These are phyloP conservation scores for Arothron firmamentum DNA, from an alignment of 2,113 vertebrate genomes.

Conservation along the genomic window DNA sequence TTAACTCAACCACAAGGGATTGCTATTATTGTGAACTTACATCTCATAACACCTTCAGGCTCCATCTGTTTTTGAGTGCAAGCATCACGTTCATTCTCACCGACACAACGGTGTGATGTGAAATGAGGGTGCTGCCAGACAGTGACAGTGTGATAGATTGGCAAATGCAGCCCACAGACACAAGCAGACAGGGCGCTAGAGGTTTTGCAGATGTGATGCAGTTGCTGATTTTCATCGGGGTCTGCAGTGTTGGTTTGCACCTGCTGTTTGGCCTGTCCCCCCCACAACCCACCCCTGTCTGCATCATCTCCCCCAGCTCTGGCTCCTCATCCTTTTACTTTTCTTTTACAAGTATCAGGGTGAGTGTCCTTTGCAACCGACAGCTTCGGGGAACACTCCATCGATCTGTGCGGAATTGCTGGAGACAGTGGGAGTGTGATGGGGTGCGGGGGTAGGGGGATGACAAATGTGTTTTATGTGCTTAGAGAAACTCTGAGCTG, in stretches of 20 bases:
- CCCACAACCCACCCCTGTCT: background rate
- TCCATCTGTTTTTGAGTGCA: too few relatives aligned
- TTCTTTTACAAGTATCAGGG: slow-evolving; percentile 21
- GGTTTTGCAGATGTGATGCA: too few relatives aligned
- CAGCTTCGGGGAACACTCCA: slow-evolving; percentile 31
- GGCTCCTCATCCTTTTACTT: slow-evolving; percentile 36
- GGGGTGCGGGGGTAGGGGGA: slow-evolving; percentile 6
- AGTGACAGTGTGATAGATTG: too few relatives aligned
- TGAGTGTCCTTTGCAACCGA: slow-evolving; percentile 34
- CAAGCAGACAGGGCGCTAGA: too few relatives aligned
- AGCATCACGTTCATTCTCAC: too few relatives aligned
- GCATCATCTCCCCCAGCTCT: slow-evolving; percentile 1
- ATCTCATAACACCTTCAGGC: too few relatives aligned
- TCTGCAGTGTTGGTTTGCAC: background rate
- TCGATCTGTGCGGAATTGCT: slow-evolving; percentile 31
- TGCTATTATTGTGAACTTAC: too few relatives aligned
- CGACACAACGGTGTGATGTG: background rate
- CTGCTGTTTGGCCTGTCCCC: slow-evolving; percentile 11
- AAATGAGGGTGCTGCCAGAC: background rate
- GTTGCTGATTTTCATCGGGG: too few relatives aligned
- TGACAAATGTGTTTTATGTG: slow-evolving; percentile 19
- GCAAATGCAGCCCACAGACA: too few relatives aligned
- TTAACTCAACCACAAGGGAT: too few relatives aligned
- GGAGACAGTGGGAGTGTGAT: slow-evolving; percentile 20
- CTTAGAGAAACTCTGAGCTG: background rate